Conservation (phyloP, 1,140 invertebrate genomes). For the Caenorhabditis inopinata region DNA sequence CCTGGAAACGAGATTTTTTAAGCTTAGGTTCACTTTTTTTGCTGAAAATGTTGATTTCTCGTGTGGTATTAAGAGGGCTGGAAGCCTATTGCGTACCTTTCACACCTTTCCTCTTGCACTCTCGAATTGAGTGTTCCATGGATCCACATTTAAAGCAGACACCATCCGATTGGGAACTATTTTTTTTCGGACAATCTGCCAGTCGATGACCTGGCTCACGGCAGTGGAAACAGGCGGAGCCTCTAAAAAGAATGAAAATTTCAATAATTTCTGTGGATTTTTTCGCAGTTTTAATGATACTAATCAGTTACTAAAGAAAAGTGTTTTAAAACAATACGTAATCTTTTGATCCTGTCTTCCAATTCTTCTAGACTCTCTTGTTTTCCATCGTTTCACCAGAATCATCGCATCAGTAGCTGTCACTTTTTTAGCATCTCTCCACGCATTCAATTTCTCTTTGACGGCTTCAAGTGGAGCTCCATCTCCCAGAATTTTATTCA, state of each 20-base stretch:
- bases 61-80: not conserved
- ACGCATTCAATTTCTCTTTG: not conserved
- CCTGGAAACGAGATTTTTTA: conserved; percentile 64
- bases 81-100: conserved; percentile 3
- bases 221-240: conserved; percentile 36
- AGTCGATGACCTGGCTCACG: conserved; percentile 74
- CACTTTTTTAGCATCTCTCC: conserved; percentile 33
- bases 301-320: too few relatives aligned
- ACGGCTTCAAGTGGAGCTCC: not conserved
- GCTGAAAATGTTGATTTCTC: not conserved
- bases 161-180: conserved; percentile 67
- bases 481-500: not conserved
- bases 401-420: conserved; percentile 3
- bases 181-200: conserved; percentile 76
- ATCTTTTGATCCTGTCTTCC: conserved; percentile 36
- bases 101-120: conserved; percentile 65
- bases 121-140: conserved; percentile 66
- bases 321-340: conserved; percentile 20
- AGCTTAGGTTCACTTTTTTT: not conserved
- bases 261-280: too few relatives aligned
- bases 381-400: conserved; percentile 49
- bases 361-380: conserved; percentile 39
- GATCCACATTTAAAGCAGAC: conserved; percentile 70
- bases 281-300: too few relatives aligned
- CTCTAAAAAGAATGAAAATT: conserved; percentile 68